phyloP scores from a whole-genome alignment of 2,888 invertebrate genomes.

The Eumerus sabulonum region DNA sequence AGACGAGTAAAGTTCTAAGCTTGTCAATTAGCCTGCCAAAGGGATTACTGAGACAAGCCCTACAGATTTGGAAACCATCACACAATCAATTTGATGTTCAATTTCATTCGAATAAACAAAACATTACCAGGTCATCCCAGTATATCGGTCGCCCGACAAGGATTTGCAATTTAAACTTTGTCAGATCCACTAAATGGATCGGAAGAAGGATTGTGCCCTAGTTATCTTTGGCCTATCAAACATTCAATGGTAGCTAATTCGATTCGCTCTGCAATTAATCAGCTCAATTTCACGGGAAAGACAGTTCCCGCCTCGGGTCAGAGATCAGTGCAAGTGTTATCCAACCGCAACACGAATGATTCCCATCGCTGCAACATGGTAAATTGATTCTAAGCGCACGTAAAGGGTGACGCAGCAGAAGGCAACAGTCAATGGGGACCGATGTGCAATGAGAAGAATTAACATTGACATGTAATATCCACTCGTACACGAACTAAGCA shows the following conservation, averaged over 20 bases:
- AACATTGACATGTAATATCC: constrained; percentile 49
- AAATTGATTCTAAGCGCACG: too few species aligned
- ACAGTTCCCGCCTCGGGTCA: constrained; percentile 23
- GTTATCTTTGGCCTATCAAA: neutral
- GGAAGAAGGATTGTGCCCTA: constrained; percentile 5
- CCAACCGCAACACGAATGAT: constrained; percentile 41
- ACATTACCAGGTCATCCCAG: constrained; percentile 22
- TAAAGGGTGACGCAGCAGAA: too few species aligned
- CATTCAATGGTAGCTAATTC: constrained; percentile 33
- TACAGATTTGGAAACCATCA: too few species aligned
- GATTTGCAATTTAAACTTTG: constrained; percentile 10
- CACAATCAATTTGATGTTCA: too few species aligned
- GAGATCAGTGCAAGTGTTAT: constrained; percentile 26
- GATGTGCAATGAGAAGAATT: constrained; percentile 25
- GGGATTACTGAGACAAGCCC: too few species aligned
- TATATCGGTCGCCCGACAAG: constrained; percentile 22
- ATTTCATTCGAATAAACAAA: constrained; percentile 25
- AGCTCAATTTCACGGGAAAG: constrained; percentile 38
- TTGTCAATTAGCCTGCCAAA: too few species aligned
- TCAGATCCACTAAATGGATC: constrained; percentile 37
- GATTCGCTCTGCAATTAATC: constrained; percentile 42
- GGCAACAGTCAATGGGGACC: constrained; percentile 5
- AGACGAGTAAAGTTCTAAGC: too few species aligned
- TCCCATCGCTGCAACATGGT: constrained; percentile 18
- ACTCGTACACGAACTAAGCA: constrained; percentile 20